Base-by-base conservation (phyloP, 2,888 invertebrate genomes). In the Scaptomyza reducta region DNA sequence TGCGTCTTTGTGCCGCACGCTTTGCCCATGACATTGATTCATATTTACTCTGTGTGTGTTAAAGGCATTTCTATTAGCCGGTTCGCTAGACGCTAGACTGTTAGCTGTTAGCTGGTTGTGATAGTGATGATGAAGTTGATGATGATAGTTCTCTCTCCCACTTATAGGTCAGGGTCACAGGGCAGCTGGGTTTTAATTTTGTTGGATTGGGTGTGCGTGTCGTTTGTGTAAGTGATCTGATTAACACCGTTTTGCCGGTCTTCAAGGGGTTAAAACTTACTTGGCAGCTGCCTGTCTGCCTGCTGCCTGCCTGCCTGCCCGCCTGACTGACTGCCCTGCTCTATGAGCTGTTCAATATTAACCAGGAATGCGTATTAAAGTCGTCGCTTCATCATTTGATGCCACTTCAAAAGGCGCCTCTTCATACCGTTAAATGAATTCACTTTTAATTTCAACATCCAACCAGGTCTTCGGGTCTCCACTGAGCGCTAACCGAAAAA, bases 21-120 rank as follows among this genome's bases (percentile, higher is more conserved):
- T 83, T 74, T 71, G 61, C 68, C 70, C 68, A 69, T 87, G 90
- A 89, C 89, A 88, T 88, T 90, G 89, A 89, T 89, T 89, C 89
- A 90, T 89, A 89, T 86, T 89, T 87, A 76, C 71, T 38, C 9
- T 44, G 14, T 27, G 22, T 35, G 41, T 47, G n/a, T 60, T 38
- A 18, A 63, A 46, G 42, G 53, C 63, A 62, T 47, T 67, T 67
- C 74, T 74, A 74, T 74, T 74, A 74, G 74, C 60, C 55, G 46
- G 9, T 49, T 44, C 33, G 27, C 38, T n/a, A 54, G 54, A 54
- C 45, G 47, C 46, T 53, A 45, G 44, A 10, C 44, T 38, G 13
- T 42, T 50, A 27, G 27, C 53, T 46, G 62, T 11, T 50, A 42
- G 35, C 31, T 31, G 44, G 11, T 56, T 18, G 33, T 64, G 27